A percentile compares a stretch with the other conserved stretches of the same genome.
Conservation (phyloP, 2,888 invertebrate species). For the Melinopterus prodromus region DNA sequence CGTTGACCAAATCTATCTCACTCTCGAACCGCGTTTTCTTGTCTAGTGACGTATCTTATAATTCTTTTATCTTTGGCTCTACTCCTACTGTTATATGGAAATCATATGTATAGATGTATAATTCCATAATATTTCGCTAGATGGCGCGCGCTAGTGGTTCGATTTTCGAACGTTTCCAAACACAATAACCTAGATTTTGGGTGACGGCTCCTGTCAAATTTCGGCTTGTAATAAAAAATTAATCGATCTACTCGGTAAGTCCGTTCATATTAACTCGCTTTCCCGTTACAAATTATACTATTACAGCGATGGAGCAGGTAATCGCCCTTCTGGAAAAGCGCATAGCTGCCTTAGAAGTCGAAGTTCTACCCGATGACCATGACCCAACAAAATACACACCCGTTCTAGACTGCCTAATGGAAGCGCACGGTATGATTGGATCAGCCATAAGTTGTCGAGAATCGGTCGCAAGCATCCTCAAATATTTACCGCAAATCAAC, state of each 20-base stretch:
- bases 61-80: no score
- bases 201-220: background rate
- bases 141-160: no score
- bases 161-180: no score
- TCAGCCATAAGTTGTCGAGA: slow-evolving; percentile 64
- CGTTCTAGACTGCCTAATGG: slow-evolving; percentile 60
- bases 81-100: no score
- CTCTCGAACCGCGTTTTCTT: no score
- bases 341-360: slow-evolving; percentile 60
- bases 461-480: slow-evolving; percentile 59
- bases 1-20: no score
- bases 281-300: background rate
- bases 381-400: slow-evolving; percentile 50
- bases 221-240: background rate
- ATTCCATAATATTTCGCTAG: no score
- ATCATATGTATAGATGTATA: no score
- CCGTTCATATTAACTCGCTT: background rate
- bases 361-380: slow-evolving; percentile 55
- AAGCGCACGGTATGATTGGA: slow-evolving; percentile 62
- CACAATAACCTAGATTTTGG: background rate
- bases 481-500: slow-evolving; percentile 61
- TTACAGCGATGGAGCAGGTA: slow-evolving; percentile 42
- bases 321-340: slow-evolving; percentile 61
- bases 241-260: background rate
- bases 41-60: no score